Conservation (phyloP, 2,797 vertebrate genomes). For the Taeniopygia guttata region DNA sequence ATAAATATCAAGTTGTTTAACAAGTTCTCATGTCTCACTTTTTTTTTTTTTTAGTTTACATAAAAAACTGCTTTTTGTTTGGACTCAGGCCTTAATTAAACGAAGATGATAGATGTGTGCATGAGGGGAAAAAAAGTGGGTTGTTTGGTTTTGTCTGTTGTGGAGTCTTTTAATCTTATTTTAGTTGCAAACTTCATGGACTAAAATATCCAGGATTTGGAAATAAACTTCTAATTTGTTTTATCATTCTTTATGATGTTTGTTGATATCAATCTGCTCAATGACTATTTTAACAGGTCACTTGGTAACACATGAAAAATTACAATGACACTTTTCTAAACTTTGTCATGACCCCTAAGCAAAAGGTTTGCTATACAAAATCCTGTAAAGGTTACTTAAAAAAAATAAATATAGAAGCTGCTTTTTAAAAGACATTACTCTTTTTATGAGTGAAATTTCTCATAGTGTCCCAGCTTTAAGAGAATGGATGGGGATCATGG, state of each 20-base stretch:
- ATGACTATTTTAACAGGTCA: neutral
- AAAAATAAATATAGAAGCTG: neutral
- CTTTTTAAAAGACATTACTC: neutral
- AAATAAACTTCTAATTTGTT: neutral
- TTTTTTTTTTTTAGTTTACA: neutral
- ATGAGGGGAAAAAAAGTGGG: neutral
- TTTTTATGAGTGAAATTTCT: neutral
- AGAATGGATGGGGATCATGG: neutral
- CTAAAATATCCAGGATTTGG: neutral
- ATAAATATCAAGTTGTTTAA: neutral
- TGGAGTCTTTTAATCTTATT: neutral
- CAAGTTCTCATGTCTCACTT: neutral
- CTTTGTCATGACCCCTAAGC: fast-evolving
- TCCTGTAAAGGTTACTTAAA: neutral
- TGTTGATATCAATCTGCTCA: neutral
- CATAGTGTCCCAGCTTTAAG: neutral
- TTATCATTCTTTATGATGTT: neutral
- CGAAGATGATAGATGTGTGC: fast-evolving
- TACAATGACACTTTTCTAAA: neutral
- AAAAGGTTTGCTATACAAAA: neutral
- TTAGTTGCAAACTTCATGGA: neutral
- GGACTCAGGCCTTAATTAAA: neutral
- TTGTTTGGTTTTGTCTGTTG: neutral
- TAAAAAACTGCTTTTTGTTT: neutral
- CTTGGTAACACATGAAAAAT: neutral